Evolutionary conservation across 2,797 vertebrate species (phyloP).

Genomic region (Acipenser ruthenus): DNA sequence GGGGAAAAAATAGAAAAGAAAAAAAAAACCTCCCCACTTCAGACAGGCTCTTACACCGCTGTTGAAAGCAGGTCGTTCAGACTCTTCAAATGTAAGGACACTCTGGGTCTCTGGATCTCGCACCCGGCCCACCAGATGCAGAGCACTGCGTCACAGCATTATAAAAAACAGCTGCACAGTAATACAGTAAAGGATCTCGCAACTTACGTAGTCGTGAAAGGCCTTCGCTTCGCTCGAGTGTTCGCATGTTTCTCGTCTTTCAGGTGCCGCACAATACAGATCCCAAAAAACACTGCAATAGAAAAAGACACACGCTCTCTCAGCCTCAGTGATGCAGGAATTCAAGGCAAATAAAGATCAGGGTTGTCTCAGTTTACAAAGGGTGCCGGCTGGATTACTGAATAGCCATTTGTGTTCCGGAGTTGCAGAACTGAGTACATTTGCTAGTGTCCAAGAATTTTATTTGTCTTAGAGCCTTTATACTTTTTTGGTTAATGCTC

Average conservation of each 20-base stretch:
- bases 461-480: neutral
- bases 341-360: neutral
- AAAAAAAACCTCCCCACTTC: no score
- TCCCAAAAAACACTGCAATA: constrained; percentile 78
- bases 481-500: neutral
- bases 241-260: constrained; percentile 78
- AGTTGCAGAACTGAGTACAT: no score
- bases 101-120: neutral
- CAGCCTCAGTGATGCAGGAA: neutral
- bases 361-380: no score
- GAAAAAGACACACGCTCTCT: constrained; percentile 20
- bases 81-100: constrained; percentile 2
- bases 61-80: neutral
- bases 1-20: no score
- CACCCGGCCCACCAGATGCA: constrained; percentile 16
- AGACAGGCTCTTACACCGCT: neutral
- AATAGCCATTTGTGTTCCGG: no score
- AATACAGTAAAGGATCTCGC: constrained; percentile 14
- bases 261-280: constrained; percentile 79
- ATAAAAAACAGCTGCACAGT: neutral
- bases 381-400: no score
- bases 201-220: constrained; percentile 82
- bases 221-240: constrained; percentile 83
- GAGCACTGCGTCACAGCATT: neutral
- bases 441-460: no score